These are phyloP conservation scores for Phymatocera aterrima DNA, from an alignment of 2,888 invertebrate genomes.

Conservation along the genomic window DNA sequence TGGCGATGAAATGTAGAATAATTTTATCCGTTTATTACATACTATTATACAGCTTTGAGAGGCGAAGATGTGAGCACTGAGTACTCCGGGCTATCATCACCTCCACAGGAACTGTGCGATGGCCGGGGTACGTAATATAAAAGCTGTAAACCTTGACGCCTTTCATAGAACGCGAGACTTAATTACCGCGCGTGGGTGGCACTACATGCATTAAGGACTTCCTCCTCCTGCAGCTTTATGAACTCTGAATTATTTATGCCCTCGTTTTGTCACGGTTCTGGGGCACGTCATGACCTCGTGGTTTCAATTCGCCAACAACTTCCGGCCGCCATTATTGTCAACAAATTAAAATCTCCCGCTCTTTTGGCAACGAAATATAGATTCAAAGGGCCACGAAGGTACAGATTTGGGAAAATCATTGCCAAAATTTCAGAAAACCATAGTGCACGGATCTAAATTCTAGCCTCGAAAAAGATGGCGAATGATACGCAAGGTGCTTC, in stretches of 20 bases:
- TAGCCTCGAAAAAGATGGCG: not conserved
- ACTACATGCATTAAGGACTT: slow-evolving; percentile 42
- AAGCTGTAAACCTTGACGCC: slow-evolving; percentile 52
- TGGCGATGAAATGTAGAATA: not conserved
- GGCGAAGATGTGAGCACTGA: slow-evolving; percentile 6
- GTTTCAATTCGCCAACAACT: slow-evolving; percentile 16
- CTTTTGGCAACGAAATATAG: not conserved
- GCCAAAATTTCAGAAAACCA: not conserved
- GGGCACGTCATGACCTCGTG: slow-evolving; percentile 44
- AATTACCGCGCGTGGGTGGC: slow-evolving; percentile 51
- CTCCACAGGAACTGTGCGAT: slow-evolving; percentile 39
- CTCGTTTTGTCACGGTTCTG: slow-evolving; percentile 52
- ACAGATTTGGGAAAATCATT: not conserved
- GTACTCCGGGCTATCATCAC: slow-evolving; percentile 43
- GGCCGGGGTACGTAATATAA: slow-evolving; percentile 46
- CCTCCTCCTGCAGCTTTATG: slow-evolving; percentile 34
- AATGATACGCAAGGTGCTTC: not conserved
- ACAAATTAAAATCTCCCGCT: not conserved
- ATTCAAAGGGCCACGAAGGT: not conserved
- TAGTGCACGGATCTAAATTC: not conserved
- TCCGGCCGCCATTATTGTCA: slow-evolving; percentile 17
- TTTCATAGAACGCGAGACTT: slow-evolving; percentile 50
- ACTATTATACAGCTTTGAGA: not conserved
- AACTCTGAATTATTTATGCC: slow-evolving; percentile 49
- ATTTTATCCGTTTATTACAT: not conserved